These are phyloP conservation scores for Euplexia lucipara DNA, from an alignment of 2,888 invertebrate genomes.

Conservation along the genomic window DNA sequence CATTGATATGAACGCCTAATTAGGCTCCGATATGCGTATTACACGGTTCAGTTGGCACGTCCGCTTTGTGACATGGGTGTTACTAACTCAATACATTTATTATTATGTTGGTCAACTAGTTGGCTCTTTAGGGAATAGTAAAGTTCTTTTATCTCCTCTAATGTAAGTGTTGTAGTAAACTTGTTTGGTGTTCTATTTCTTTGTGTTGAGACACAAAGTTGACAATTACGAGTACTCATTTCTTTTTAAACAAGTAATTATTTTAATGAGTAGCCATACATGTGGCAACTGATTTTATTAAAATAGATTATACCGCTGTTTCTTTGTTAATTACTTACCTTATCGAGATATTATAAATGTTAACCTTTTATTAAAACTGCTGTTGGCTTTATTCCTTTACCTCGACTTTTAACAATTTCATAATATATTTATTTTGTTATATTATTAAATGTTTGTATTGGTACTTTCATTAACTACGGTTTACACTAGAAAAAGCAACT, in stretches of 20 bases:
- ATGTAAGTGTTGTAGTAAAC: neutral
- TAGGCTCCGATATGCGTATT: slow-evolving; percentile 19
- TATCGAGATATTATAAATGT: no score
- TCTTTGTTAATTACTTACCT: no score
- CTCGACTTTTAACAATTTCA: no score
- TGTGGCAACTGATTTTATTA: no score
- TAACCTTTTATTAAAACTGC: no score
- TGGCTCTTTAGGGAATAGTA: neutral
- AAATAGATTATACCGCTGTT: no score
- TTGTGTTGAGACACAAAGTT: neutral
- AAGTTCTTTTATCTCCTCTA: neutral
- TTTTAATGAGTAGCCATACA: no score
- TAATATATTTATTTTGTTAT: neutral
- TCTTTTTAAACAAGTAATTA: no score
- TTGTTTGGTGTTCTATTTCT: neutral
- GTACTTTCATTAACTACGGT: neutral
- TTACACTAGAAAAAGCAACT: neutral
- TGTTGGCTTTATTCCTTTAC: no score
- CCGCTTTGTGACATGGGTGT: neutral
- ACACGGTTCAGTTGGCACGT: slow-evolving; percentile 13
- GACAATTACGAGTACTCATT: no score
- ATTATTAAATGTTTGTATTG: neutral
- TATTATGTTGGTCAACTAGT: neutral
- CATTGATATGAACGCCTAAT: slow-evolving; percentile 23
- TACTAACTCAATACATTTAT: neutral